A percentile compares a stretch with the other conserved stretches of the same genome.
Evolutionary conservation across 53 echinoderm and acorn worm species (phyloP).

Genomic region (Mesocentrotus franciscanus): DNA sequence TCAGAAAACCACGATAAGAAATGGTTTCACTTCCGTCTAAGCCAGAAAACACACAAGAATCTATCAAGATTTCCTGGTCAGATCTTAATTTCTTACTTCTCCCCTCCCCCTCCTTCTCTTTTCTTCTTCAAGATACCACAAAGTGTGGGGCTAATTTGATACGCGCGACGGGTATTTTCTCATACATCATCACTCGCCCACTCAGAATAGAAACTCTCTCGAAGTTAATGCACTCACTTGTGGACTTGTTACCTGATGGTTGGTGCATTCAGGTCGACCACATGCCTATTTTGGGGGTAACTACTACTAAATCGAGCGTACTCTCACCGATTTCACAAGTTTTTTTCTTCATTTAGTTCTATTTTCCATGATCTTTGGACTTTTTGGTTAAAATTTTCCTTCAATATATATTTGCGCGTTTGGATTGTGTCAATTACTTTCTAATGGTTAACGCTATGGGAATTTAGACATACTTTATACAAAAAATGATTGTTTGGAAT

Average conservation of each 20-base stretch:
- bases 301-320: too few relatives aligned
- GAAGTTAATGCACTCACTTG: not conserved
- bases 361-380: too few relatives aligned
- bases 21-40: constrained; percentile 9
- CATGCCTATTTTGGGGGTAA: not conserved
- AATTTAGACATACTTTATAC: too few relatives aligned
- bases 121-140: not conserved
- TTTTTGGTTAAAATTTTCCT: too few relatives aligned
- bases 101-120: not conserved
- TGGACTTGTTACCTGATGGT: not conserved
- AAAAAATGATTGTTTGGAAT: too few relatives aligned
- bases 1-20: not conserved
- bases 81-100: not conserved
- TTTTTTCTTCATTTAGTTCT: too few relatives aligned
- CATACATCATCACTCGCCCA: constrained; percentile 30
- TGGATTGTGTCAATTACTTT: too few relatives aligned
- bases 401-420: too few relatives aligned
- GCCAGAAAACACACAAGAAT: not conserved
- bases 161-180: constrained; percentile 48
- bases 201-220: not conserved
- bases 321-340: too few relatives aligned
- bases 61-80: not conserved
- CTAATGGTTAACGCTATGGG: too few relatives aligned
- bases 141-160: constrained; percentile 42
- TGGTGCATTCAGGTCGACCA: not conserved